Evolutionary conservation across 92 coral and sea anemone genomes (phyloP).

Genomic region (Bergia sp.): DNA sequence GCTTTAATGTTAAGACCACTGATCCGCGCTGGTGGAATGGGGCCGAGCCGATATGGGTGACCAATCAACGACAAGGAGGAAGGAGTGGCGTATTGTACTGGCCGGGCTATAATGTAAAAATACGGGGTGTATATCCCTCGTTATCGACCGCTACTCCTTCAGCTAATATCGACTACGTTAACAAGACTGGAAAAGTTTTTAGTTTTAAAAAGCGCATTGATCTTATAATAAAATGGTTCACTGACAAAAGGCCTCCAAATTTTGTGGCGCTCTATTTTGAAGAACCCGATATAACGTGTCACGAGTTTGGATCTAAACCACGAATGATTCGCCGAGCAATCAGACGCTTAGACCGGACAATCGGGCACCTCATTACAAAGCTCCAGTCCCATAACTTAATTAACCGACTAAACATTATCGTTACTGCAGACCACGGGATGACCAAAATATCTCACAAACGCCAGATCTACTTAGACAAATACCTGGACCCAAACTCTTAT

Average conservation of each 20-base stretch:
- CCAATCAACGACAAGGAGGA: slow-evolving; percentile 84
- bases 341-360: slow-evolving; percentile 57
- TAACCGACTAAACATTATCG: slow-evolving; percentile 71
- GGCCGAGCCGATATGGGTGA: slow-evolving; percentile 89
- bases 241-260: slow-evolving; percentile 78
- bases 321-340: slow-evolving; percentile 55
- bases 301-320: slow-evolving; percentile 63
- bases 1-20: slow-evolving; percentile 66
- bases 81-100: slow-evolving; percentile 81
- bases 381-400: slow-evolving; percentile 48
- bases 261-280: slow-evolving; percentile 84
- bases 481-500: slow-evolving; percentile 60
- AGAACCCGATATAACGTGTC: slow-evolving; percentile 82
- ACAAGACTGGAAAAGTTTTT: slow-evolving; percentile 63
- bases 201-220: slow-evolving; percentile 69
- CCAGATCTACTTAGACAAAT: slow-evolving; percentile 60
- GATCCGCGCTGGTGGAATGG: slow-evolving; percentile 91
- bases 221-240: slow-evolving; percentile 68
- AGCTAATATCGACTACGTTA: slow-evolving; percentile 54
- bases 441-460: slow-evolving; percentile 63
- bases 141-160: slow-evolving; percentile 54
- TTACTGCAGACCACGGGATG: slow-evolving; percentile 93
- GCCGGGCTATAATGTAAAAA: slow-evolving; percentile 87
- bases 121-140: slow-evolving; percentile 62
- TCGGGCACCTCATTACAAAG: slow-evolving; percentile 69